A percentile compares a stretch with the other conserved stretches of the same genome.
Conservation (phyloP, 2,888 invertebrate species). For the Thymelicus acteon region DNA sequence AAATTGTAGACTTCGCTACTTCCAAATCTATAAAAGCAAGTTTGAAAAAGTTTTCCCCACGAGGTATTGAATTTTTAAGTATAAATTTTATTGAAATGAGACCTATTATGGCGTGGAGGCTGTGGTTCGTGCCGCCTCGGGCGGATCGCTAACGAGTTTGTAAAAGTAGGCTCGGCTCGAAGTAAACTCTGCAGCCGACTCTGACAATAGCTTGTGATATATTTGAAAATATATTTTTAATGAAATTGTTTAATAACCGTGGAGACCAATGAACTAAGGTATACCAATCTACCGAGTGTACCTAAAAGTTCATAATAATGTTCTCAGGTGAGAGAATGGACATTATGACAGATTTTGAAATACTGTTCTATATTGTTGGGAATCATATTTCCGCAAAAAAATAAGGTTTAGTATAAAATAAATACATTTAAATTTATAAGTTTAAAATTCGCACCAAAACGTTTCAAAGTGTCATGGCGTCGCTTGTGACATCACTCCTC, state of each 20-base stretch:
- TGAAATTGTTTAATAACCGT: background rate
- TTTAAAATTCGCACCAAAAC: no score
- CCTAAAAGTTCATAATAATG: no score
- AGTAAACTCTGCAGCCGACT: constrained; percentile 1
- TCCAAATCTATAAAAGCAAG: constrained; percentile 4
- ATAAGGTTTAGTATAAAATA: no score
- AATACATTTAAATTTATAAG: no score
- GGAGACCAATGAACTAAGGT: no score
- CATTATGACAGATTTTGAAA: no score
- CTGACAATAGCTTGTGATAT: constrained; percentile 1
- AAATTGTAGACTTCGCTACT: constrained; percentile 2
- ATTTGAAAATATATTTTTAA: background rate
- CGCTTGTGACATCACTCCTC: no score
- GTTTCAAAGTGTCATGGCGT: no score
- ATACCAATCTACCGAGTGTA: no score
- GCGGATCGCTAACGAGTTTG: constrained; percentile 8
- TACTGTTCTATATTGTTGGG: no score
- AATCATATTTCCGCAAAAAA: no score
- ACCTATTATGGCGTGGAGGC: constrained; percentile 10
- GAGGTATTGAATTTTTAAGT: constrained; percentile 12
- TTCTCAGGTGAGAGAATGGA: no score
- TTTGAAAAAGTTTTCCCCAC: constrained; percentile 5
- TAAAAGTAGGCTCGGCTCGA: constrained; percentile 3
- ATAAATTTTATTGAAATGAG: constrained; percentile 24
- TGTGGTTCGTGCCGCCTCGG: background rate